A percentile compares a stretch with the other conserved stretches of the same genome.
These are phyloP conservation scores for Lottia gigantea DNA, from an alignment of 2,888 invertebrate species.

Conservation along the genomic window DNA sequence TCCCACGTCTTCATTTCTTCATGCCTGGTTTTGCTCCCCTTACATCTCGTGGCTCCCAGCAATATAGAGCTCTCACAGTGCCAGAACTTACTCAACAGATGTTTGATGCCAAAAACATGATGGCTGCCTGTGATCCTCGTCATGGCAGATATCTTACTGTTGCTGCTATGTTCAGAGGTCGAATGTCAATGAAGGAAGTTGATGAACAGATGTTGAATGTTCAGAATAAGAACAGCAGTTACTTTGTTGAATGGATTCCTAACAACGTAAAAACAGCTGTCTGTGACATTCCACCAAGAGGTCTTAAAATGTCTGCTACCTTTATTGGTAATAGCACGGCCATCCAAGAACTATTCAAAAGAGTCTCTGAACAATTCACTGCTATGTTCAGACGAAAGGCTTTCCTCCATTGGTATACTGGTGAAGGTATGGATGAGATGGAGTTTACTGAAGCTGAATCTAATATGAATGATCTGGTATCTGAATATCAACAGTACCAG, in stretches of 20 bases:
- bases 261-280: neutral
- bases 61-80: constrained; percentile 4
- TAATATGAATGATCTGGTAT: constrained; percentile 4
- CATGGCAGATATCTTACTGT: constrained; percentile 5
- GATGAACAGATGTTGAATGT: constrained; percentile 9
- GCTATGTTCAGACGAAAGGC: constrained; percentile 8
- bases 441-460: constrained; percentile 6
- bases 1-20: constrained; percentile 9
- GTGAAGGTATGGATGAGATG: constrained; percentile 11
- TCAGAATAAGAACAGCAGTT: constrained; percentile 3
- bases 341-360: neutral
- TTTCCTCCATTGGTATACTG: constrained; percentile 10
- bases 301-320: neutral
- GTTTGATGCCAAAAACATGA: constrained; percentile 9
- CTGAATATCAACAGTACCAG: neutral
- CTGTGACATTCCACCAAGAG: constrained; percentile 8
- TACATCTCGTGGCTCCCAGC: neutral
- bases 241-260: constrained; percentile 8
- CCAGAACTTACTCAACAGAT: constrained; percentile 9
- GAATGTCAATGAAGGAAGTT: constrained; percentile 7
- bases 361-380: constrained; percentile 1
- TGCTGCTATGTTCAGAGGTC: constrained; percentile 6
- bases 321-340: neutral
- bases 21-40: neutral
- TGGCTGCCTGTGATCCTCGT: constrained; percentile 10